These are phyloP conservation scores for Melanotaenia boesemani DNA, from an alignment of 2,797 vertebrate species.

Conservation along the genomic window DNA sequence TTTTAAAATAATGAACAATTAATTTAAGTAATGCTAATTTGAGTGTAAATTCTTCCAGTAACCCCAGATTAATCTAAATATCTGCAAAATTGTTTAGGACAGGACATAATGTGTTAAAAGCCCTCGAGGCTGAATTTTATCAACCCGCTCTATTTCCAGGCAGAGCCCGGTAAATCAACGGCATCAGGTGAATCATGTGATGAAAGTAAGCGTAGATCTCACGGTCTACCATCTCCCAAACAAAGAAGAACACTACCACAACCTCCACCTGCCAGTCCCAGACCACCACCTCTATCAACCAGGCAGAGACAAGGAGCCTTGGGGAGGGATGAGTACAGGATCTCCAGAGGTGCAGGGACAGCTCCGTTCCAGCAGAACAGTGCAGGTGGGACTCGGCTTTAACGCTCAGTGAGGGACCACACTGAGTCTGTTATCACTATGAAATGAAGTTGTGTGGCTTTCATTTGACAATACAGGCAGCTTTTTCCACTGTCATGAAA, in stretches of 20 bases:
- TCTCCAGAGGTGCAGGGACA: conserved; percentile 25
- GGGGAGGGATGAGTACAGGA: conserved; percentile 48
- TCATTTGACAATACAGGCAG: conserved; percentile 18
- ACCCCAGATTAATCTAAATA: neutral
- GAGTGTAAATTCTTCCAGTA: neutral
- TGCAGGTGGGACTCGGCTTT: conserved; percentile 40
- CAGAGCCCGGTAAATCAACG: conserved; percentile 40
- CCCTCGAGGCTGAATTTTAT: neutral
- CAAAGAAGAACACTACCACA: conserved; percentile 49
- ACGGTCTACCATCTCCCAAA: conserved; percentile 38
- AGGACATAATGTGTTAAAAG: neutral
- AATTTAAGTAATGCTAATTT: neutral
- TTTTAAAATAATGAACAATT: neutral
- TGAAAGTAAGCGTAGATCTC: conserved; percentile 58
- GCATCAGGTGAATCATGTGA: conserved; percentile 37
- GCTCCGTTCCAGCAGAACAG: conserved; percentile 45
- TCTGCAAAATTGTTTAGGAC: neutral
- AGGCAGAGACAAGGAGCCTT: conserved; percentile 49
- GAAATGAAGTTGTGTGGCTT: neutral
- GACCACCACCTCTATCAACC: conserved; percentile 47
- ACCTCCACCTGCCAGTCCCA: conserved; percentile 55
- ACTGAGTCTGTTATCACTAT: too few relatives aligned
- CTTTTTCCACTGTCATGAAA: conserved; percentile 22
- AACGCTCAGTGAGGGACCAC: too few relatives aligned
- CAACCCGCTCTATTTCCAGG: conserved; percentile 60